These are phyloP conservation scores for Pterobdella sp. DNA, from an alignment of 2,888 invertebrate genomes.

Conservation along the genomic window DNA sequence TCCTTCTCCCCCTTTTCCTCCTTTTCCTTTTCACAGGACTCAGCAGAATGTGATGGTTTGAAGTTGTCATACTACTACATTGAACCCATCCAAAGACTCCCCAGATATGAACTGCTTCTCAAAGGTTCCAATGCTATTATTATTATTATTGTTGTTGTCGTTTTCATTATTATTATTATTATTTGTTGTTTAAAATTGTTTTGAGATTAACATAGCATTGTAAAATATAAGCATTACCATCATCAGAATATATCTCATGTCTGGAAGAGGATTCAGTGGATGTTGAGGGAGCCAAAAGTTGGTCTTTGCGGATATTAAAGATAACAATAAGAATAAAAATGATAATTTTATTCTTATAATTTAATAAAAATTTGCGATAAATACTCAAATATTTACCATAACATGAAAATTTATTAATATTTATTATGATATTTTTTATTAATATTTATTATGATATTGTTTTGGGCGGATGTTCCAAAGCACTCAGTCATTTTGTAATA, in stretches of 20 bases:
- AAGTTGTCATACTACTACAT: slow-evolving; percentile 24
- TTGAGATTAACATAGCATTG: too few species aligned
- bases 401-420: neutral
- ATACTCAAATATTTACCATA: too few species aligned
- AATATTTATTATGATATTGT: neutral
- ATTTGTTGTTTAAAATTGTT: too few species aligned
- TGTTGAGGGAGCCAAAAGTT: slow-evolving; percentile 5
- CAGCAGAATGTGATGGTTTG: slow-evolving; percentile 15
- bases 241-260: slow-evolving; percentile 24
- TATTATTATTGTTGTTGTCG: neutral
- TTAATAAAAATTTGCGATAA: too few species aligned
- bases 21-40: slow-evolving; percentile 11
- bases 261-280: slow-evolving; percentile 24
- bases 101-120: slow-evolving; percentile 22
- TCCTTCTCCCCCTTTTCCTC: slow-evolving; percentile 1
- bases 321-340: neutral
- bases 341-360: neutral
- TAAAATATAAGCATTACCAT: too few species aligned
- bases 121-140: slow-evolving; percentile 10
- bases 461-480: too few species aligned
- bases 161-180: too few species aligned
- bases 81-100: slow-evolving; percentile 25
- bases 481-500: too few species aligned
- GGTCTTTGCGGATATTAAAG: neutral
- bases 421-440: neutral